Base-by-base conservation (phyloP, 2,797 vertebrate genomes). In the Sebastes itinus region DNA sequence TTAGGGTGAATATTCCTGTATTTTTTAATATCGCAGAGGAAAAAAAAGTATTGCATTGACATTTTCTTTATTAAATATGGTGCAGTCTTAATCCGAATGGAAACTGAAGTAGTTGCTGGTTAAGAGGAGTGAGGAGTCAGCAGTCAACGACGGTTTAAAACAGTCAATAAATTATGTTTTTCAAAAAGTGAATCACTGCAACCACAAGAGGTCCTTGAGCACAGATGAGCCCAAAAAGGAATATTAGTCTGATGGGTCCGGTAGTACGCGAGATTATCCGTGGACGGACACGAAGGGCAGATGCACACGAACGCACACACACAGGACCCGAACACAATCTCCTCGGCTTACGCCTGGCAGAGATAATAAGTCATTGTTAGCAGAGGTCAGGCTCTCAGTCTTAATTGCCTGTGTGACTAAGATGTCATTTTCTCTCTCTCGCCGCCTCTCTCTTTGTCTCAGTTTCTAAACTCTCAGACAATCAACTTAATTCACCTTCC, bases 381-480 rank as follows among this genome's bases (percentile, higher is more conserved):
- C 58, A 22, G 82, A 82, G 83, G 76, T 81, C 73, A 74, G 62
- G 54, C 32, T 77, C 78, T 86, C 23, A 20, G 67, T 89, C 73
- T 72, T 80, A 81, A 89, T 82, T 88, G 23, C 63, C 69, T 66
- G 22, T 59, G 56, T 66, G 69, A 84, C 72, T 18, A 68, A 75
- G 71, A 77, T 72, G 54, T 70, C 18, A n/a, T 87, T 80, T 42
- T 78, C 27, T 65, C 6, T 72, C 56, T 25, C 49, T 64, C 56
- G 7, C 58, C 13, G 2, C 64, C 27, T 32, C 12, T 76, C 9
- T 75, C 30, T 80, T 72, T 76, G 38, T 77, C 70, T 81, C 56
- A 68, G 74, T 76, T 86, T 69, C 49, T 83, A 77, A 87, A 91
- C 75, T 88, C 75, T 83, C 64, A 16, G 60, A 72, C 84, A 86